Percentiles rank a stretch among this genome's conserved stretches.
These are phyloP conservation scores for Chelon auratus DNA, from an alignment of 2,797 vertebrate genomes.

Conservation along the genomic window DNA sequence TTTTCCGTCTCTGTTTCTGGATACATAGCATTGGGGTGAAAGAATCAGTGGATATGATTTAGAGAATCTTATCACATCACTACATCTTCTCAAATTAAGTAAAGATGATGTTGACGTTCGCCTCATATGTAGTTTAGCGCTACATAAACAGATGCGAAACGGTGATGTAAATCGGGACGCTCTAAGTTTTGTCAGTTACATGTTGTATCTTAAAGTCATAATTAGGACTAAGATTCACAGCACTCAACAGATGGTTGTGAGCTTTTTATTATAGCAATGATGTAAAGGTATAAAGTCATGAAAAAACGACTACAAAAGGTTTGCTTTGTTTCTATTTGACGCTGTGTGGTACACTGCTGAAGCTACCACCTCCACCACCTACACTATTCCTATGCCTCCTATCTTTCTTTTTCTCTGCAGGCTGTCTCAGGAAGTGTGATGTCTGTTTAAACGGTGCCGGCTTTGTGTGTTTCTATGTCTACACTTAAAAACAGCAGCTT, in stretches of 20 bases:
- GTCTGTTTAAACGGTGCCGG: constrained; percentile 65
- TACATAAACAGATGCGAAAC: constrained; percentile 16
- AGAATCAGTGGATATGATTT: constrained; percentile 37
- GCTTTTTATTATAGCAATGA: constrained; percentile 14
- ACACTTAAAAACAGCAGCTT: constrained; percentile 65
- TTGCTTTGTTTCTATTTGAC: constrained; percentile 45
- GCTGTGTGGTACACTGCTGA: constrained; percentile 20
- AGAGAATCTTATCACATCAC: constrained; percentile 20
- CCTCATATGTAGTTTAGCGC: constrained; percentile 21
- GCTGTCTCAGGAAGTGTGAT: constrained; percentile 65
- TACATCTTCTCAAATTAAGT: constrained; percentile 20
- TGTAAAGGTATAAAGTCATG: constrained; percentile 1
- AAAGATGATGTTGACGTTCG: constrained; percentile 16
- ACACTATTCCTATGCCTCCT: constrained; percentile 8
- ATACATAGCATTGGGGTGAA: constrained; percentile 34
- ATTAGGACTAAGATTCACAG: constrained; percentile 16
- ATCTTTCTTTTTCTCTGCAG: constrained; percentile 50
- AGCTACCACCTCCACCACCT: constrained; percentile 10
- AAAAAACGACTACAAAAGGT: not conserved
- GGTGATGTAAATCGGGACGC: constrained; percentile 2
- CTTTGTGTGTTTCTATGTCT: constrained; percentile 71
- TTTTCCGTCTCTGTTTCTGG: constrained; percentile 37
- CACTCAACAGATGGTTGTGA: constrained; percentile 15
- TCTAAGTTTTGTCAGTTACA: constrained; percentile 7
- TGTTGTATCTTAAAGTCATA: constrained; percentile 11